Base-by-base conservation (phyloP, 1,140 invertebrate genomes). In the Marisa cornuarietis region DNA sequence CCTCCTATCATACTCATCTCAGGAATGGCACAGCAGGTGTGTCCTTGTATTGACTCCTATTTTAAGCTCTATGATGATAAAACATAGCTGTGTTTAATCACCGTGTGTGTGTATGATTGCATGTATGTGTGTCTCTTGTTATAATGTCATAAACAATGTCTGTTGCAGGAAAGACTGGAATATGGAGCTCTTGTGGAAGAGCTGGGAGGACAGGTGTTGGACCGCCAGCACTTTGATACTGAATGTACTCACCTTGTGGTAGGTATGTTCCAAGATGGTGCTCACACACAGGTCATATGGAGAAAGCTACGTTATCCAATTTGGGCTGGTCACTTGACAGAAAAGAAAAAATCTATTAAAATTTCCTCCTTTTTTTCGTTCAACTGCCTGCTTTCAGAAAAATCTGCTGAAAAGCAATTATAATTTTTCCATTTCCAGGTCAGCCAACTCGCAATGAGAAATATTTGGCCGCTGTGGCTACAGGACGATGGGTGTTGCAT, bases 401-500 rank as follows among this genome's bases (percentile, higher is more conserved):
- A 42, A 42, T 2, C 31, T 42, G 31, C 31, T 42, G 2, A 42
- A 42, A 42, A 42, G 31, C 31, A 42, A 42, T 42, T 6, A 42
- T 42, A 42, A 42, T 42, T 42, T 42, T 42, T 42, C n/a, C 31
- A 42, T 42, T 42, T 58, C 54, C 79, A 89, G 90, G 82, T 31
- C 93, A 93, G 80, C 94, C 94, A 0, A 92, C 93, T 22, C 93
- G 95, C 82, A 97, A 95, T 88, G 96, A 98, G 92, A 97, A 97
- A 91, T 93, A 95, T 90, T 91, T 98, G 5, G 94, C 94, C 6
- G 94, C 94, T 83, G 93, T 98, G 62, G 96, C 96, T 0, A 93
- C 95, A 0, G 96, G 97, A 49, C 95, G 96, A 87, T 97, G 96
- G 96, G 92, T 98, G 5, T 88, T 98, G 14, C 95, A 96, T 87